Evolutionary conservation across 2,113 vertebrate genomes (phyloP).

Genomic region (Accipiter cooperii): DNA sequence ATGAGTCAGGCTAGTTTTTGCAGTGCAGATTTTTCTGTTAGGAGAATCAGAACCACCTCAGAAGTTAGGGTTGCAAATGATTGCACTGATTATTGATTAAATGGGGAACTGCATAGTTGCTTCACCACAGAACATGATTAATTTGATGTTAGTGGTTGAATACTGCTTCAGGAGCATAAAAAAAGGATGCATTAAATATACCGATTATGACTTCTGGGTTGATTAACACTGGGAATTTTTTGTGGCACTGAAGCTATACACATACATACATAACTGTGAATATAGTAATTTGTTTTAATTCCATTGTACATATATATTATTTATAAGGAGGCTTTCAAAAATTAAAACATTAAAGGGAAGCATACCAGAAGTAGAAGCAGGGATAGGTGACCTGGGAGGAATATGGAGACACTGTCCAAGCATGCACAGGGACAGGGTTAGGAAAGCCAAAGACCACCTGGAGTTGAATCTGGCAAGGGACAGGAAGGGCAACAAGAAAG

Average conservation of each 20-base stretch:
- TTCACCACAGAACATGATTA: neutral
- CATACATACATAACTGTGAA: neutral
- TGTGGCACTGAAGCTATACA: neutral
- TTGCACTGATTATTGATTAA: slow-evolving; percentile 25
- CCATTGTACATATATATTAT: neutral
- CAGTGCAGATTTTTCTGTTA: neutral
- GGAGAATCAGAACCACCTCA: neutral
- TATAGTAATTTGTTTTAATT: neutral
- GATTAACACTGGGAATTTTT: neutral
- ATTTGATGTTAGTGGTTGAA: neutral
- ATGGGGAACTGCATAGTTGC: neutral
- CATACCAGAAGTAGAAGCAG: neutral
- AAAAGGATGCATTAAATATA: neutral
- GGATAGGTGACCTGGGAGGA: neutral
- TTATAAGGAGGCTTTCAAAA: neutral
- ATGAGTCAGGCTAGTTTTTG: neutral
- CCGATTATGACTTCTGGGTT: neutral
- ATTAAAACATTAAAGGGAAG: neutral
- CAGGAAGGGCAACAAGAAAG: neutral
- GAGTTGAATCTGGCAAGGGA: neutral
- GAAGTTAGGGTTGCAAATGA: neutral
- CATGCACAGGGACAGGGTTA: rapidly evolving
- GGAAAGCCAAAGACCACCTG: neutral
- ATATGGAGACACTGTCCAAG: neutral
- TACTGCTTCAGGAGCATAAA: neutral